phyloP scores from a whole-genome alignment of 2,888 invertebrate genomes.

The Cylindroiulus punctatus region DNA sequence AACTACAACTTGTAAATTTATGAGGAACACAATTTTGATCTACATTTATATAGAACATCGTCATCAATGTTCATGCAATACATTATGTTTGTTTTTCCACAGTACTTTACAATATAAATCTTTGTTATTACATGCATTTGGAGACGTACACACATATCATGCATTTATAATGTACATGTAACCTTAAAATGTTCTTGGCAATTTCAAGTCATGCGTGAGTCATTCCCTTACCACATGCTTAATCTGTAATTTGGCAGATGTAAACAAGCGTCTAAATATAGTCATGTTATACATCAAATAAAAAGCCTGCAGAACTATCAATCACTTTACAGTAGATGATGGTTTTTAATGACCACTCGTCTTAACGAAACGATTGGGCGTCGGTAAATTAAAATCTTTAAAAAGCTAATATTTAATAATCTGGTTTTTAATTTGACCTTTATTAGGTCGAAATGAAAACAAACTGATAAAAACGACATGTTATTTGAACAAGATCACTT shows the following conservation, averaged over 20 bases:
- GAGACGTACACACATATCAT: background rate
- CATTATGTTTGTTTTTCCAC: background rate
- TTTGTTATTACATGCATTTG: background rate
- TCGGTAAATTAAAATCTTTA: background rate
- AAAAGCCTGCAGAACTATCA: background rate
- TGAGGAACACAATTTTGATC: too few relatives aligned
- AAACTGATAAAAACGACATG: background rate
- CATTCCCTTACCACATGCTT: constrained; percentile 4
- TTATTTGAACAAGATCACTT: constrained; percentile 1
- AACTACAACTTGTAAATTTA: too few relatives aligned
- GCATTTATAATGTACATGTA: background rate
- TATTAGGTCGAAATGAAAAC: constrained; percentile 10
- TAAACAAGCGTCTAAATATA: constrained; percentile 25
- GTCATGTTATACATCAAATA: background rate
- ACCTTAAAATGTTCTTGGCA: background rate
- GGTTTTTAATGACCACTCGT: constrained; percentile 12
- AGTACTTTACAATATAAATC: background rate
- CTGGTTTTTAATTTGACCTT: constrained; percentile 3
- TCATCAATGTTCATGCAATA: background rate
- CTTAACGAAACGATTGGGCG: constrained; percentile 21
- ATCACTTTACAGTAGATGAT: background rate
- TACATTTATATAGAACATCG: too few relatives aligned
- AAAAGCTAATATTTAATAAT: constrained; percentile 17
- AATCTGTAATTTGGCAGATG: background rate
- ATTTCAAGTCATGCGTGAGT: background rate